A percentile compares a stretch with the other conserved stretches of the same genome.
Evolutionary conservation across 2,888 invertebrate species (phyloP).

Genomic region (Coremacera marginata): DNA sequence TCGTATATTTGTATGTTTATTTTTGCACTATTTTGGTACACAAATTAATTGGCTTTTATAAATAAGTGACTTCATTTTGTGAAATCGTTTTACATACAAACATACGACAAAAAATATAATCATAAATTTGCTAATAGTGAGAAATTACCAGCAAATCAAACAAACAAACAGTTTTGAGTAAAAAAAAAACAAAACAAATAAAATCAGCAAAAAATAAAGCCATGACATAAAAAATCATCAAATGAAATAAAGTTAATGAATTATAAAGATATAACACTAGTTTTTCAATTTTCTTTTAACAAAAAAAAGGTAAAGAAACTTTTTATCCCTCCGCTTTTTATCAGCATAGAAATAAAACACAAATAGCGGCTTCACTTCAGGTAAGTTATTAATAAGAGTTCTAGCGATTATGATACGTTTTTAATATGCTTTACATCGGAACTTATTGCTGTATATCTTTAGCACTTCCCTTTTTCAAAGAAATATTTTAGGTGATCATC

Average conservation of each 20-base stretch:
- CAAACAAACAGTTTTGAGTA: slow-evolving; percentile 28
- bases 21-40: slow-evolving; percentile 52
- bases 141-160: slow-evolving; percentile 25
- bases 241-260: slow-evolving; percentile 45
- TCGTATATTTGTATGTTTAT: not conserved
- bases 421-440: too few species aligned
- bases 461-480: too few species aligned
- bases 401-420: too few species aligned
- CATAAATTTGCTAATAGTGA: not conserved
- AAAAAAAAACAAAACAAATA: slow-evolving; percentile 41
- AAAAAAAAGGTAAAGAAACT: too few species aligned
- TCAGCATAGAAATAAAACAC: too few species aligned
- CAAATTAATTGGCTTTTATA: slow-evolving; percentile 39
- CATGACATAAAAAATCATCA: slow-evolving; percentile 32
- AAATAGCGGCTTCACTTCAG: too few species aligned
- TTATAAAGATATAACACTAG: not conserved
- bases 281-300: too few species aligned
- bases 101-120: not conserved
- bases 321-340: too few species aligned
- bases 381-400: too few species aligned
- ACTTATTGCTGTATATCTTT: too few species aligned
- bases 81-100: slow-evolving; percentile 3
- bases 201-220: not conserved
- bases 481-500: too few species aligned
- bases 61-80: slow-evolving; percentile 30